These are phyloP conservation scores for Desoria tigrina DNA, from an alignment of 2,888 invertebrate genomes.

Conservation along the genomic window DNA sequence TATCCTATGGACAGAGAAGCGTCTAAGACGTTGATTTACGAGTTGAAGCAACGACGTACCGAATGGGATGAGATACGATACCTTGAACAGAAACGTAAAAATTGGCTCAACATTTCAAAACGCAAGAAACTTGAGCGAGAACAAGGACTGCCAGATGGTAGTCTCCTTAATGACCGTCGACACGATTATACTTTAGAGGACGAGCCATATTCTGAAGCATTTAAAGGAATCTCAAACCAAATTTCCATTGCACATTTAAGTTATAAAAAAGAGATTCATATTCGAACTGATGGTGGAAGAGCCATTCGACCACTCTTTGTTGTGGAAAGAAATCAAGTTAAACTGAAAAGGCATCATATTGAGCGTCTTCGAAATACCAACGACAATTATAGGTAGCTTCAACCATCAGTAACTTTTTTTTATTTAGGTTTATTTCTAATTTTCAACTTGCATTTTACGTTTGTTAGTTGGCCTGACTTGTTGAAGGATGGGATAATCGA, in stretches of 20 bases:
- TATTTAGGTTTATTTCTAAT: conserved; percentile 1
- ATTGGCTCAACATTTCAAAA: background rate
- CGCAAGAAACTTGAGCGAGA: too few species aligned
- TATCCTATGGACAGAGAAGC: conserved; percentile 60
- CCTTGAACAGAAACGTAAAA: background rate
- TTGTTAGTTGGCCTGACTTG: conserved; percentile 57
- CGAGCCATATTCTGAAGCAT: conserved; percentile 57
- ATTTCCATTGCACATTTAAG: conserved; percentile 54
- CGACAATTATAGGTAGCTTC: conserved; percentile 24
- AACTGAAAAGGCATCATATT: conserved; percentile 60
- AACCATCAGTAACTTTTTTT: background rate
- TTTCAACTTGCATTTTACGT: conserved; percentile 4
- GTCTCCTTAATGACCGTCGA: too few species aligned
- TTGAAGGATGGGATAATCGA: conserved; percentile 66
- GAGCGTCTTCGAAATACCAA: conserved; percentile 60
- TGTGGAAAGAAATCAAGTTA: conserved; percentile 63
- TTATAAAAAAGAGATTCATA: conserved; percentile 60
- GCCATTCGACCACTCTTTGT: conserved; percentile 65
- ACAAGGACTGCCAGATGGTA: background rate
- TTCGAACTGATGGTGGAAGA: conserved; percentile 65
- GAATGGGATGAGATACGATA: conserved; percentile 11
- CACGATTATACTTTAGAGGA: background rate
- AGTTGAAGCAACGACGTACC: conserved; percentile 50
- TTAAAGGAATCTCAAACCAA: conserved; percentile 61
- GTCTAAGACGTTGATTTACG: conserved; percentile 64